Conservation (phyloP, 2,888 invertebrate species). For the Acronicta leporina region DNA sequence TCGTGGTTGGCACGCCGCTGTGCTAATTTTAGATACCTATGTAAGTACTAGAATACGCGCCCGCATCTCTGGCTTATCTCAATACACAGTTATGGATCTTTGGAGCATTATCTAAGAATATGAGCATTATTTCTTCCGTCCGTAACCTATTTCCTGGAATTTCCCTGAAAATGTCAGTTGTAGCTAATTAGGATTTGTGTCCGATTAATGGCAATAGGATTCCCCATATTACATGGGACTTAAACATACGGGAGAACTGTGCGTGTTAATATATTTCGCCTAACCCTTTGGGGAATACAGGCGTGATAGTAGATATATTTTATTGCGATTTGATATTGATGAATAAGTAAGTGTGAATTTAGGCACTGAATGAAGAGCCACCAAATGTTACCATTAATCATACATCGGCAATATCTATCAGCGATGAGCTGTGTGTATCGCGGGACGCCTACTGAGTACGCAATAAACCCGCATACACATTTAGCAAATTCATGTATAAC, state of each 20-base stretch:
- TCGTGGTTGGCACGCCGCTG: constrained; percentile 29
- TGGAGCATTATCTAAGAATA: constrained; percentile 57
- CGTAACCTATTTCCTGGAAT: too few species aligned
- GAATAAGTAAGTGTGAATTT: too few species aligned
- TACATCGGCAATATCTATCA: constrained; percentile 74
- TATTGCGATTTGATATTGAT: too few species aligned
- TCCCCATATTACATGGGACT: too few species aligned
- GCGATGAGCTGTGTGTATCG: constrained; percentile 43
- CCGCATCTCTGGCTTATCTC: constrained; percentile 40
- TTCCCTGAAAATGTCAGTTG: too few species aligned
- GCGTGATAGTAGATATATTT: too few species aligned
- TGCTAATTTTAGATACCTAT: constrained; percentile 35
- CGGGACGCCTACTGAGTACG: constrained; percentile 58
- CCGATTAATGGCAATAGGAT: too few species aligned
- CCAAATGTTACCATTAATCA: constrained; percentile 75
- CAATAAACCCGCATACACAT: constrained; percentile 59
- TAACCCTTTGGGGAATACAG: too few species aligned
- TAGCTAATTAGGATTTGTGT: too few species aligned
- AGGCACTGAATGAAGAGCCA: too few species aligned
- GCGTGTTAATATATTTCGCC: too few species aligned
- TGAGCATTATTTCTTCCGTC: constrained; percentile 2
- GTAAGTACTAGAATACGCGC: constrained; percentile 28
- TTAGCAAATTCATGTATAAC: constrained; percentile 61
- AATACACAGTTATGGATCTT: constrained; percentile 42
- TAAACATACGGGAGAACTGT: too few species aligned